phyloP scores from a whole-genome alignment of 2,113 vertebrate genomes.

The Ceuthmochares aereus region DNA sequence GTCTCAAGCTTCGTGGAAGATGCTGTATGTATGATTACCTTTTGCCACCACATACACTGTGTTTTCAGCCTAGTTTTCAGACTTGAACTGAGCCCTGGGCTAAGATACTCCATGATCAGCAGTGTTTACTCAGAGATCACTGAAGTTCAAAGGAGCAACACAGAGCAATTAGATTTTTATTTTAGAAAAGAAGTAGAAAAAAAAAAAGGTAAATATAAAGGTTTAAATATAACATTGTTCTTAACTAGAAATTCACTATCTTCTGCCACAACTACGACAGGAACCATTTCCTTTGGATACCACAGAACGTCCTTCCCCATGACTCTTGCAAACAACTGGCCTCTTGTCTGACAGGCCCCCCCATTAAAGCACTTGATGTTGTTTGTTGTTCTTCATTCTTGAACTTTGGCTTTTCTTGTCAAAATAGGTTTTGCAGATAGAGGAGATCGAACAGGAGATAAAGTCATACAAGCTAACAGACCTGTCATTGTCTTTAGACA shows the following conservation, averaged over 20 bases:
- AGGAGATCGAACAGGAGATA: neutral
- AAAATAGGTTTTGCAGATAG: constrained; percentile 17
- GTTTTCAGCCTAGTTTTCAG: neutral
- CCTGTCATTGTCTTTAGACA: constrained; percentile 9
- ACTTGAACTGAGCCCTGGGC: neutral
- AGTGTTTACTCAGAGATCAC: neutral
- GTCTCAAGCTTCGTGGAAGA: neutral
- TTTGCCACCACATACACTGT: neutral
- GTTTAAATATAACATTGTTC: neutral
- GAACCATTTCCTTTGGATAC: neutral
- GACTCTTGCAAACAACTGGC: neutral
- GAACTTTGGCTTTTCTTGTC: neutral
- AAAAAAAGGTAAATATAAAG: neutral
- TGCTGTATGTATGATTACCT: neutral
- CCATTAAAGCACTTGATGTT: neutral
- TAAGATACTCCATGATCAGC: neutral
- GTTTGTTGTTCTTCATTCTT: neutral
- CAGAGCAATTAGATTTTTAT: neutral
- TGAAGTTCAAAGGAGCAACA: neutral
- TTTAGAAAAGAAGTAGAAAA: neutral
- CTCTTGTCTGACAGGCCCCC: neutral
- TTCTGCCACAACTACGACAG: neutral
- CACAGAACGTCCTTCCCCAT: neutral
- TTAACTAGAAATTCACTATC: neutral
- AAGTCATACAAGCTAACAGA: constrained; percentile 4